Evolutionary conservation across 2,888 invertebrate genomes (phyloP), one percentile per base, ranked within the genome.

Genomic region (Lordiphosa andalusiaca): DNA sequence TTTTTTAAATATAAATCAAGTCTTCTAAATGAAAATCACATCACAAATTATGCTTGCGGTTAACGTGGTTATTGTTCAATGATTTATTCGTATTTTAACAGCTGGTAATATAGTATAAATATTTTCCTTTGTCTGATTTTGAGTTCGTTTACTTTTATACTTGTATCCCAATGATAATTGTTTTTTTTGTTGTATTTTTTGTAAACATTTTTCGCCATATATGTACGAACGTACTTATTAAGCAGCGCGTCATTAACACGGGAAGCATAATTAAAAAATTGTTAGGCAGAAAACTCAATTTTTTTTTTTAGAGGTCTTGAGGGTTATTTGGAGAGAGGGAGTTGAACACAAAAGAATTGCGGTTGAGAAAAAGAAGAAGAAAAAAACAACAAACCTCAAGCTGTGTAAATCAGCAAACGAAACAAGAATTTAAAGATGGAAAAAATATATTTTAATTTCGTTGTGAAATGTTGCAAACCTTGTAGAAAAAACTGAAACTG

Each of bases 321-420:
- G 30, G 30, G 30, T 30, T 30, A 30, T 37, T 46, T 19, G 36
- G 36, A 60, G 23, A 36, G 30, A 40, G 33, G 39, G 39, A 44
- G 25, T 12, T 9, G 19, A 38, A 77, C 74, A 77, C 74, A 80
- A 76, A 77, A 76, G 81, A 81, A 76, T 77, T 81, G 69, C 59
- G 50, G 12, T 49, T 41, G 41, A 72, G 53, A 62, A 30, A 47
- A 48, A 33, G 33, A 33, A 4, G 16, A 57, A 57, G 48, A 42
- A 44, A 44, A 36, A 52, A 52, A 62, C 54, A 39, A 46, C 44
- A 46, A 55, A 55, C 49, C 39, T 60, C 39, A 60, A 35, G 23
- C 46, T 46, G 63, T 49, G 54, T 41, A 50, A 57, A 51, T 48
- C 42, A 40, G 38, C 9, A 19, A 55, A 37, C 50, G 40, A 49